Conservation (phyloP, 2,888 invertebrate genomes). For the Ophonus ardosiacus region DNA sequence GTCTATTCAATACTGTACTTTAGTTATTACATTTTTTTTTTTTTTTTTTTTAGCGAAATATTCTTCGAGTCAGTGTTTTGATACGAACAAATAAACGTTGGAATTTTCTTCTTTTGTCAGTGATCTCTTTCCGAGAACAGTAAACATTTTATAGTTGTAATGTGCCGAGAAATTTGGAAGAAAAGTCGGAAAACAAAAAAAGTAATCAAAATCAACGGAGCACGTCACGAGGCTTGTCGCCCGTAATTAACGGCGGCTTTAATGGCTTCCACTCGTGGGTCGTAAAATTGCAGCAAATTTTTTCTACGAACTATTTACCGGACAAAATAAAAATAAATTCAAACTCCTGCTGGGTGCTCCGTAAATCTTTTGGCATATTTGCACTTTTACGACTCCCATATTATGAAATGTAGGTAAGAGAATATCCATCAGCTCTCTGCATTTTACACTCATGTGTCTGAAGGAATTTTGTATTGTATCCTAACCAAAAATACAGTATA, state of each 20-base stretch:
- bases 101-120: background rate
- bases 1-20: too few species aligned
- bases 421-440: background rate
- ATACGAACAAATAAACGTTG: background rate
- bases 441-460: background rate
- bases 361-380: constrained; percentile 50
- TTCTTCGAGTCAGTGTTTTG: background rate
- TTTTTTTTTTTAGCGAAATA: too few species aligned
- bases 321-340: constrained; percentile 50
- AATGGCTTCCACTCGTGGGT: constrained; percentile 34
- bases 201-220: constrained; percentile 39
- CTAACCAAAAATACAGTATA: too few species aligned
- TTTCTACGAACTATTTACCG: constrained; percentile 45
- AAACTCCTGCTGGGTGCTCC: constrained; percentile 23
- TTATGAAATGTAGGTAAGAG: background rate
- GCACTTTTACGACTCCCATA: constrained; percentile 23
- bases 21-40: too few species aligned
- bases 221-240: constrained; percentile 45
- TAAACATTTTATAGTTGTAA: background rate
- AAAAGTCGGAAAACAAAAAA: constrained; percentile 13
- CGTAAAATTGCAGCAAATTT: constrained; percentile 43
- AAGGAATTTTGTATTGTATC: too few species aligned
- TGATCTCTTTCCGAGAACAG: background rate
- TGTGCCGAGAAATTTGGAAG: background rate
- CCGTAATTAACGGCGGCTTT: constrained; percentile 53